These are phyloP conservation scores for Phaethon lepturus DNA, from an alignment of 2,113 vertebrate genomes.

Conservation along the genomic window DNA sequence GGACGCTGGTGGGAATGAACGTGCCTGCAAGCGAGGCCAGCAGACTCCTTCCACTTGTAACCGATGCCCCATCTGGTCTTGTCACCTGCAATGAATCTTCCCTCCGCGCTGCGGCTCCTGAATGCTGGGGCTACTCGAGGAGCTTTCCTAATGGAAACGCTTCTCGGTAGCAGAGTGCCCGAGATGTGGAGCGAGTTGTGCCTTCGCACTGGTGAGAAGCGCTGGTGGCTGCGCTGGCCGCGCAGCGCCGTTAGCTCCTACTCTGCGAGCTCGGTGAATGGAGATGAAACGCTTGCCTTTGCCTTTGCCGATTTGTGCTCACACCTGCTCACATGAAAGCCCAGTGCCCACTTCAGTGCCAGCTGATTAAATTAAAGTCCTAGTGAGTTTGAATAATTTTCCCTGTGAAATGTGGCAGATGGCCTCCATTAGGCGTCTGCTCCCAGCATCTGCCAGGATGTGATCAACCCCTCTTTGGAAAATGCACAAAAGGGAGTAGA, in stretches of 20 bases:
- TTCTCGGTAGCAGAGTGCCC: rapidly evolving
- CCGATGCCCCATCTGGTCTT: not conserved
- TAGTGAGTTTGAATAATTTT: constrained; percentile 44
- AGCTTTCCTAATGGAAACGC: rapidly evolving
- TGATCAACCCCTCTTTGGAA: constrained; percentile 47
- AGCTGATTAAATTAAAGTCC: constrained; percentile 63
- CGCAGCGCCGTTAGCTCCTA: rapidly evolving
- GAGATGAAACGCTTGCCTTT: not conserved
- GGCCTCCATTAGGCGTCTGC: constrained; percentile 70
- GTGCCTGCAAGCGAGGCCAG: rapidly evolving
- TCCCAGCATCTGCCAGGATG: constrained; percentile 65
- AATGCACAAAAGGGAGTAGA: constrained; percentile 27
- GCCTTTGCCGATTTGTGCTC: not conserved
- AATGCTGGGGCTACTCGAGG: rapidly evolving
- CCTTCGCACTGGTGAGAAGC: rapidly evolving
- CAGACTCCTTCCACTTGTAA: not conserved
- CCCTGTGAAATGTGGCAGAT: constrained; percentile 63
- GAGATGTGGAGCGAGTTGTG: rapidly evolving
- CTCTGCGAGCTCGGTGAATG: rapidly evolving
- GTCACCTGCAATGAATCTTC: not conserved
- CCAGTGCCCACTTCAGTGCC: constrained; percentile 56
- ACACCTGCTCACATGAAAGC: constrained; percentile 35
- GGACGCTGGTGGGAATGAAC: rapidly evolving
- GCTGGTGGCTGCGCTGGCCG: rapidly evolving
- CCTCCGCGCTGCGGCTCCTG: rapidly evolving